A percentile compares a stretch with the other conserved stretches of the same genome.
Evolutionary conservation across 1,140 invertebrate genomes (phyloP).

Genomic region (Zaprionus kolodkinae): DNA sequence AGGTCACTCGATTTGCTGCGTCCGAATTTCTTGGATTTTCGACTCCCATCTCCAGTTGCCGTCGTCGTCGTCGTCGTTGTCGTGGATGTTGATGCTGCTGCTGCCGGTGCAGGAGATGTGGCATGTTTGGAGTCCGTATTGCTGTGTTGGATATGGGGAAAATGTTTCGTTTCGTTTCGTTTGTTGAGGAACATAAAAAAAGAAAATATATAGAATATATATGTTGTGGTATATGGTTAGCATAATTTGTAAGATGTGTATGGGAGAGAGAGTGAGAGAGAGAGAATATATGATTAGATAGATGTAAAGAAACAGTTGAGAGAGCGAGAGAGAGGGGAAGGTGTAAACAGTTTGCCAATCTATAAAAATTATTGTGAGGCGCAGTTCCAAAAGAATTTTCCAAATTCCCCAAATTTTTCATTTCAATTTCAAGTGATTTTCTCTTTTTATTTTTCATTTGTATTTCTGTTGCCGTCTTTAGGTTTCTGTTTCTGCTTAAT

Average conservation of each 20-base stretch:
- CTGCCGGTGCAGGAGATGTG: constrained; percentile 52
- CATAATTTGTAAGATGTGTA: constrained; percentile 65
- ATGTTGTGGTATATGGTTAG: constrained; percentile 74
- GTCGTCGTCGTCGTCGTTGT: neutral
- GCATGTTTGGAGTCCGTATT: constrained; percentile 71
- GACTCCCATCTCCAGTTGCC: constrained; percentile 35
- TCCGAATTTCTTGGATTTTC: constrained; percentile 83
- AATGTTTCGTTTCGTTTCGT: constrained; percentile 39
- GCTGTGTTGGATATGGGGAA: constrained; percentile 45
- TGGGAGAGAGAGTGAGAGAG: constrained; percentile 40
- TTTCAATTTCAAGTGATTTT: constrained; percentile 7
- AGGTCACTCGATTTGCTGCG: constrained; percentile 89
- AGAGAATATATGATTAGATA: constrained; percentile 30
- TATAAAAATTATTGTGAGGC: constrained; percentile 67
- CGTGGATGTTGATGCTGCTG: neutral
- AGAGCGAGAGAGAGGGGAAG: neutral
- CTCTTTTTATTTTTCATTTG: neutral
- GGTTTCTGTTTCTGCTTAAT: constrained; percentile 53
- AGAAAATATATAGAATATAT: constrained; percentile 73
- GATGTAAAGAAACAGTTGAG: constrained; percentile 9
- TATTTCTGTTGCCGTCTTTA: constrained; percentile 23
- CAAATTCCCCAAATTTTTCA: constrained; percentile 19
- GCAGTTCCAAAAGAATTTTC: constrained; percentile 25
- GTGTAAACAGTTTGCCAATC: constrained; percentile 47
- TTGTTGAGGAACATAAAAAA: constrained; percentile 68